Percentiles rank a stretch among this genome's conserved stretches.
phyloP scores from a whole-genome alignment of 2,888 invertebrate genomes.

The Monoplex corrugatus region DNA sequence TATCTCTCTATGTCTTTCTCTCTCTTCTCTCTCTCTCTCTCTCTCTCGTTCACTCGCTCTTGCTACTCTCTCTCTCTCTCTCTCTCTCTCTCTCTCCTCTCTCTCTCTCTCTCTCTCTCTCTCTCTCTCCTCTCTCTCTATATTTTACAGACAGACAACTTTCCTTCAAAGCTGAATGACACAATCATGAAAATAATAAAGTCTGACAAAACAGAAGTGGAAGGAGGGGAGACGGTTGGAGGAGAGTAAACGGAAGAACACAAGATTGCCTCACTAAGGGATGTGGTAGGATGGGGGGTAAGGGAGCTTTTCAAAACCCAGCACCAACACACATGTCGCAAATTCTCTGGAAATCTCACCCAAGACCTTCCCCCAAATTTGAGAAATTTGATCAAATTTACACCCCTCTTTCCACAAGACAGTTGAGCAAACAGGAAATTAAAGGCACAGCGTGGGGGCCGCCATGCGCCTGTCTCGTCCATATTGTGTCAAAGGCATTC shows the following conservation, averaged over 20 bases:
- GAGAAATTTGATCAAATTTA: background rate
- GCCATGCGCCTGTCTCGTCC: background rate
- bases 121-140: background rate
- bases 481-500: background rate
- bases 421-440: conserved; percentile 21
- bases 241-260: background rate
- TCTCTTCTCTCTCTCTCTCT: too few species aligned
- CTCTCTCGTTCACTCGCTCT: too few species aligned
- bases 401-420: background rate
- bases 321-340: background rate
- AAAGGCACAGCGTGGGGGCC: background rate
- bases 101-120: background rate
- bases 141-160: background rate
- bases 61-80: background rate
- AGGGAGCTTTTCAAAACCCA: background rate
- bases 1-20: too few species aligned
- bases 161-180: background rate
- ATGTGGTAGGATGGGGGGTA: too few species aligned
- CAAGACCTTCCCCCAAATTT: background rate
- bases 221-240: too few species aligned
- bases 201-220: too few species aligned
- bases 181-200: background rate
- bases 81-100: background rate
- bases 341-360: background rate
- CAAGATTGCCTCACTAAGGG: background rate